Evolutionary conservation across 2,888 invertebrate species (phyloP), one percentile per base, ranked within the genome.

Genomic region (Laothoe populi): DNA sequence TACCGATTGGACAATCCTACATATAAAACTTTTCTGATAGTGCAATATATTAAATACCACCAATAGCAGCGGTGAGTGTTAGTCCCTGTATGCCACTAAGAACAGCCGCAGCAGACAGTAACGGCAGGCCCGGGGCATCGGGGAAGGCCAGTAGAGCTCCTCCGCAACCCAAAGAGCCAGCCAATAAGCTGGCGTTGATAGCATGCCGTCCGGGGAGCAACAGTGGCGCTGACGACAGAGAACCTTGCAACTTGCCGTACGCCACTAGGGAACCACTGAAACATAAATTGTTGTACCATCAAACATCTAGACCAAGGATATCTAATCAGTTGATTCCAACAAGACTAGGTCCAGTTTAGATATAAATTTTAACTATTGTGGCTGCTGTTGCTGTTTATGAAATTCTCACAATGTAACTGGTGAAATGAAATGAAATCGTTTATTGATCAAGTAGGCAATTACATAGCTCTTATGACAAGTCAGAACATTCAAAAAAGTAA

Each of bases 31-130:
- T 31, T 31, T 31, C 31, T 31, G 31, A 8, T 8, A 31, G 31
- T 2, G 4, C 8, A 5, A 31, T 8, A 31, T 4, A 31, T 31
- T n/a, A 19, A 19, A 19, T 63, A 95, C 97, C 97, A 93, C 98
- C 98, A 78, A 98, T 98, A 58, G 98, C 98, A 64, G 96, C 95
- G 0, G 98, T 98, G 58, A 98, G 94, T 0, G 97, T 98, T 44
- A 98, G 94, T 0, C 98, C 98, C 96, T 98, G 97, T 8, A 95
- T 90, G 60, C 96, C 95, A 62, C 97, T 96, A 62, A 98, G 93
- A 11, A 95, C 94, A 0, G 97, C 96, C 2, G 97, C 97, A 4
- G 96, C 93, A 7, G 95, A 95, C 59, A 98, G 91, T 81, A 96
- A 95, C 61, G 95, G 94, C 69, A 98, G 88, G 38, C 97, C 97